Conservation (phyloP, 2,888 invertebrate species). For the Coecobrya sp. region DNA sequence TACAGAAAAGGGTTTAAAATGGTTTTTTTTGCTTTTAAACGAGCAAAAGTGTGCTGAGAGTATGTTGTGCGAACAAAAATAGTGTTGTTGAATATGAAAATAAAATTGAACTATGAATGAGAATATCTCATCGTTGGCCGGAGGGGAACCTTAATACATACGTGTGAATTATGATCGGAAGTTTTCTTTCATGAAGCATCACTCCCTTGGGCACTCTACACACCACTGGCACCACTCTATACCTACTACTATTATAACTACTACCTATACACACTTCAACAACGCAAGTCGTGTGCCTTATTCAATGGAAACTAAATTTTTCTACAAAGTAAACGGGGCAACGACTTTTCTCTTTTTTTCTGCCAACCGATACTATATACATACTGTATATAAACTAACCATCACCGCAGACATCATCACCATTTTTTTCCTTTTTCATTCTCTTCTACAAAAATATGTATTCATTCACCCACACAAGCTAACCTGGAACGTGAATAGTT, state of each 20-base stretch:
- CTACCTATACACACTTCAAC: neutral
- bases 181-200: conserved; percentile 81
- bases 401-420: conserved; percentile 15
- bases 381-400: conserved; percentile 1
- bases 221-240: conserved; percentile 10
- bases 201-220: conserved; percentile 77
- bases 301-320: conserved; percentile 68
- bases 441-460: neutral
- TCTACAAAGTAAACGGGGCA: conserved; percentile 70
- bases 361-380: neutral
- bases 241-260: neutral
- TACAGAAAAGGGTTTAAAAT: conserved; percentile 9
- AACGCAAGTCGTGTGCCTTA: neutral
- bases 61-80: conserved; percentile 31
- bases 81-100: conserved; percentile 33
- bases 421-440: conserved; percentile 25
- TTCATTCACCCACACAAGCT: conserved; percentile 39
- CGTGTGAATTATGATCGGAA: conserved; percentile 82
- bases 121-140: conserved; percentile 74
- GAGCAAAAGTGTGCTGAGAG: conserved; percentile 18
- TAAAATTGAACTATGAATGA: conserved; percentile 53
- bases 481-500: conserved; percentile 82
- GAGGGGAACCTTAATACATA: conserved; percentile 78
- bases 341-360: conserved; percentile 51
- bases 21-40: conserved; percentile 33